Evolutionary conservation across 2,797 vertebrate genomes (phyloP), one percentile per base, ranked within the genome.

Genomic region (Yasuhikotakia modesta): DNA sequence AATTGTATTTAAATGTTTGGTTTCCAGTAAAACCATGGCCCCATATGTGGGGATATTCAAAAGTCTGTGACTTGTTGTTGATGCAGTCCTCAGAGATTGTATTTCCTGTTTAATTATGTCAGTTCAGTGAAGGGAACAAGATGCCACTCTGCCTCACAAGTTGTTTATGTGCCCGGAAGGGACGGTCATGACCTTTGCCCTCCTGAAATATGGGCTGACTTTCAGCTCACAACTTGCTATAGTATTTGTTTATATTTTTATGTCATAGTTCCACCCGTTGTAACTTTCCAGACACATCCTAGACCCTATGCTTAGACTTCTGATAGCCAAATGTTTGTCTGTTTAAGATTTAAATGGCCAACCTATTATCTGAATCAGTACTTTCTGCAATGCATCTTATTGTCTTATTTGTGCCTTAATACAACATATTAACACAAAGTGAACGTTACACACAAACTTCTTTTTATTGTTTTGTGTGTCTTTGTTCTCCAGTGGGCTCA

Each of bases 401-500:
- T 39, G 8, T 16, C 17, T 50, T 50, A 17, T 50, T 14, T 17
- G 14, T 50, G 14, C 46, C 16, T 16, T 50, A 4, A 16, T 39
- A 39, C 35, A 39, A 39, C 13, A 50, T 50, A 4, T 50, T 17
- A 4, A 19, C n/a, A 16, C 21, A 67, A 67, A 22, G 14, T 6
- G 12, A 30, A 21, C 58, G 39, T 71, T n/a, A 3, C 69, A 1
- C 22, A 19, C 60, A 17, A 24, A 12, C 39, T 67, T 50, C 16
- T 1, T 50, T 53, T 27, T 52, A 60, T 82, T 68, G 61, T 19
- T 53, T 17, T 57, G 16, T 70, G 35, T 35, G 12, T 73, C 22
- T 71, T 11, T 53, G 24, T 75, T 2, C 74, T 82, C 0, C 81
- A 99, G 97, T 97, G 96, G 98, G 97, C 68, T 99, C 97, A 0